Percentiles rank a stretch among this genome's conserved stretches.
Evolutionary conservation across 2,113 vertebrate species (phyloP).

Genomic region (Crotalus tigris): DNA sequence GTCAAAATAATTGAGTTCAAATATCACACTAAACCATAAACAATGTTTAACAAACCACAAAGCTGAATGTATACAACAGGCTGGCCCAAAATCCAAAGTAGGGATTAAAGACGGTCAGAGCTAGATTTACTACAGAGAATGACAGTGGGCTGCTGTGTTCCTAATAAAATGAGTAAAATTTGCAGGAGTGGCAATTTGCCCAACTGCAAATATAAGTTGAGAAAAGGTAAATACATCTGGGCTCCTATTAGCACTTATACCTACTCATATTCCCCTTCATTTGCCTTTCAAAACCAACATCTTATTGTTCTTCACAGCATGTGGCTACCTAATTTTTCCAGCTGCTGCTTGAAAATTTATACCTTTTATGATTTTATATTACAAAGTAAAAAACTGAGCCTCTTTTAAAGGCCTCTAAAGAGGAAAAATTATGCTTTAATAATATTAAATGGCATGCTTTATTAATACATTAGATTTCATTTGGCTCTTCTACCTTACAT

Average conservation of each 20-base stretch:
- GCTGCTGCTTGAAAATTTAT: not conserved
- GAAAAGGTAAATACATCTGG: constrained; percentile 18
- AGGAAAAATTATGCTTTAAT: not conserved
- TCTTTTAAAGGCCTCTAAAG: not conserved
- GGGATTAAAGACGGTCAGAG: not conserved
- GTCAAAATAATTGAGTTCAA: not conserved
- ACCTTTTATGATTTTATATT: not conserved
- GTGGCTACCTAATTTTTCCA: not conserved
- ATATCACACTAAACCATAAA: not conserved
- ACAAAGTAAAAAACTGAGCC: not conserved
- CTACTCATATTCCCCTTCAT: constrained; percentile 1
- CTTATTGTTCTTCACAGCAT: constrained; percentile 1
- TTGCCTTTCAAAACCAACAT: constrained; percentile 28
- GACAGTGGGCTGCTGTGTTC: not conserved
- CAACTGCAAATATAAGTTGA: not conserved
- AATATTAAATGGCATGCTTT: not conserved
- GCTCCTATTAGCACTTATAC: constrained; percentile 5
- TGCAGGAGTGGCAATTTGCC: constrained; percentile 5
- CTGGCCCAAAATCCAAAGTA: not conserved
- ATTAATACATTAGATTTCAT: not conserved
- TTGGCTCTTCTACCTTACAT: not conserved
- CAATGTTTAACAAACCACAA: not conserved
- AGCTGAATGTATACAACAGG: not conserved
- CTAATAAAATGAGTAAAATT: not conserved
- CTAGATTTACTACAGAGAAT: not conserved